Conservation (phyloP, 2,888 invertebrate genomes). For the Trissolcus japonicus region DNA sequence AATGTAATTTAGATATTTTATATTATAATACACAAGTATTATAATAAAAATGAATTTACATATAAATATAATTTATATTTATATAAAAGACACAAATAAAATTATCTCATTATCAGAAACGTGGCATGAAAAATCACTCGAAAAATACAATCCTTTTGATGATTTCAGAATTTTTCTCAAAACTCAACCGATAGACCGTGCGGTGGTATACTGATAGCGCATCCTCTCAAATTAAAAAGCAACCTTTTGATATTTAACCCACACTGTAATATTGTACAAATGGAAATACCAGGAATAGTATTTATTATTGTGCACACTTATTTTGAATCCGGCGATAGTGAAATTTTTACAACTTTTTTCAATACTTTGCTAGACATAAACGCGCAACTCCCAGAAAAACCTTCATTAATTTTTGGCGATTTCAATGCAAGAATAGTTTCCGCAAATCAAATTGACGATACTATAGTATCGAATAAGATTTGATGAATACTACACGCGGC, state of each 20-base stretch:
- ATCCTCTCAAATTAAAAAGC: constrained; percentile 2
- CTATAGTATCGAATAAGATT: too few relatives aligned
- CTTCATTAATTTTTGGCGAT: background rate
- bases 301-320: constrained; percentile 1
- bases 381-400: too few relatives aligned
- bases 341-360: background rate
- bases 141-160: background rate
- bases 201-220: constrained; percentile 4
- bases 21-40: constrained; percentile 5
- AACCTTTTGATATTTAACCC: background rate
- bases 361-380: too few relatives aligned
- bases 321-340: background rate
- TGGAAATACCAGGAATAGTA: background rate
- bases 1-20: constrained; percentile 1
- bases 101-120: constrained; percentile 9
- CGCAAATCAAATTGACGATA: background rate
- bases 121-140: constrained; percentile 2
- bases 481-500: too few relatives aligned
- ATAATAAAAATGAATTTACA: too few relatives aligned
- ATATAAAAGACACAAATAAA: too few relatives aligned
- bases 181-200: constrained; percentile 6
- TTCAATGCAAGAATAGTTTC: background rate
- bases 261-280: background rate
- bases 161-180: background rate
- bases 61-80: too few relatives aligned